A percentile compares a stretch with the other conserved stretches of the same genome.
Conservation (phyloP, 2,113 vertebrate species). For the Corvus cornix region DNA sequence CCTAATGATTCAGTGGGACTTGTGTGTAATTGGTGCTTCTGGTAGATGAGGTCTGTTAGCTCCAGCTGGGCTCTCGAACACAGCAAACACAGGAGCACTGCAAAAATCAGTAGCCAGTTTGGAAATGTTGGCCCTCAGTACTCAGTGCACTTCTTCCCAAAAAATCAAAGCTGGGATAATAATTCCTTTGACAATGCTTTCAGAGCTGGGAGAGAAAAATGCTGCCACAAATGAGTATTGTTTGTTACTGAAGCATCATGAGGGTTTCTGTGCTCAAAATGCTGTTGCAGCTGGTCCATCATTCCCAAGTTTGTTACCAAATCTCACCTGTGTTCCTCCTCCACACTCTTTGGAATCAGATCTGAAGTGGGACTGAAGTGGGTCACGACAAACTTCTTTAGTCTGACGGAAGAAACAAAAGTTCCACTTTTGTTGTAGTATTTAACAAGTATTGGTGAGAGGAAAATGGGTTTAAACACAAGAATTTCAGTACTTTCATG, state of each 20-base stretch:
- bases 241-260: neutral
- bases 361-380: neutral
- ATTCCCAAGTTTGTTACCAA: neutral
- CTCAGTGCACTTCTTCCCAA: neutral
- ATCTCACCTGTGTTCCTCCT: neutral
- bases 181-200: neutral
- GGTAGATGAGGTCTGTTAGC: neutral
- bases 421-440: neutral
- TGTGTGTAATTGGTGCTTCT: neutral
- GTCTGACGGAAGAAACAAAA: neutral
- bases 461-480: neutral
- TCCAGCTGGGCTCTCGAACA: neutral
- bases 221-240: neutral
- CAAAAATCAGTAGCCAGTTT: neutral
- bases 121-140: neutral
- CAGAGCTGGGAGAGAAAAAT: neutral
- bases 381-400: neutral
- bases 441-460: neutral
- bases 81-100: neutral
- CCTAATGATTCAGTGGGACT: neutral
- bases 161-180: neutral
- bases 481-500: neutral
- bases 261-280: neutral
- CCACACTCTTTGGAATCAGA: neutral
- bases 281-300: neutral